Base-by-base conservation (phyloP, 2,113 vertebrate genomes). In the Pterocles burchelli region DNA sequence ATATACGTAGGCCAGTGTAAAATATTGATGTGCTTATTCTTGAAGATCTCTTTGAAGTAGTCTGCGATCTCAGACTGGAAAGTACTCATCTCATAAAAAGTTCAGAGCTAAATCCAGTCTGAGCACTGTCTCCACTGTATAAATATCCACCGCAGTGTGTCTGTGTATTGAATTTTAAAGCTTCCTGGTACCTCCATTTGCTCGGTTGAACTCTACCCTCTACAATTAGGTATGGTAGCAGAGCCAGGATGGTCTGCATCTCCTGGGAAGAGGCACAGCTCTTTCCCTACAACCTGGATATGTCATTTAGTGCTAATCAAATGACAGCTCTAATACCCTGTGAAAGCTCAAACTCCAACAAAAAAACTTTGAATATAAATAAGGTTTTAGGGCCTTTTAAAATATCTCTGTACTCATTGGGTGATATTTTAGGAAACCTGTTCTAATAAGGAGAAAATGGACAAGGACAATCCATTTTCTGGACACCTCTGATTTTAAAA, bases 251-350 rank as follows among this genome's bases (percentile, higher is more conserved):
- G 48, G 34, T 67, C 68, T 63, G 80, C 45, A 36, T 76, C 72
- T 91, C 72, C 45, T 18, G 52, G 28, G 52, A 57, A 33, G 21
- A 91, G 43, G 43, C 14, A 66, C 49, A 90, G 25, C 76, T 90
- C 67, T 90, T 94, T 83, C 70, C 3, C 0, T 72, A 22, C 67
- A 88, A 54, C 68, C 76, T 93, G 86, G 45, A 85, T 74, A 63
- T 87, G 68, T 62, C 66, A 49, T 92, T 94, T 89, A 81, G 68
- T 68, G 75, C 73, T 92, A 49, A 77, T 86, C 70, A 90, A 95
- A 89, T 87, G 70, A n/a, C 54, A 88, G 2, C 28, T 85, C 9
- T 85, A 88, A 78, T 68, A 58, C 41, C 11, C 36, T 74, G 65
- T 72, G 84, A 86, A 92, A 90, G 34, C 52, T 87, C 65, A 48